Percentiles rank a stretch among this genome's conserved stretches.
These are phyloP conservation scores for Cranoglanis bouderius DNA, from an alignment of 2,113 vertebrate species.

Conservation along the genomic window DNA sequence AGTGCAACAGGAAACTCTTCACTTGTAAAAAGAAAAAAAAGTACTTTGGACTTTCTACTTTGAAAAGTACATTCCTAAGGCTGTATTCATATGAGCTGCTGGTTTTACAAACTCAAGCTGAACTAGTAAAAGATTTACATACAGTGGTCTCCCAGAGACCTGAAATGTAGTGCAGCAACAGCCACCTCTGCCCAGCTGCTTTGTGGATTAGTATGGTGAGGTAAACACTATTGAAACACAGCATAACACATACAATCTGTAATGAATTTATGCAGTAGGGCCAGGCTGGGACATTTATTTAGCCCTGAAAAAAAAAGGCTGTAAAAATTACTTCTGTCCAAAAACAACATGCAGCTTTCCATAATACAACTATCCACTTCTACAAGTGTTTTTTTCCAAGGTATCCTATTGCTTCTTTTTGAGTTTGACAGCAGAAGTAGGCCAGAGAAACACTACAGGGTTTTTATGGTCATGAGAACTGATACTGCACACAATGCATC, in stretches of 20 bases:
- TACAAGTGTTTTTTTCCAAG: background rate
- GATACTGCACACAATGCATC: background rate
- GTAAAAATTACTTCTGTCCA: background rate
- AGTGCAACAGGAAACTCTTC: background rate
- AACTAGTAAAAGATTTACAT: background rate
- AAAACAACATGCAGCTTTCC: background rate
- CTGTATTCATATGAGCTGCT: background rate
- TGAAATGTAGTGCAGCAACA: background rate
- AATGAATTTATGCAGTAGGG: background rate
- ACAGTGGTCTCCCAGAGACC: background rate
- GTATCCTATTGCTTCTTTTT: background rate
- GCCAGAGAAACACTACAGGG: background rate
- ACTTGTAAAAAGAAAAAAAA: background rate
- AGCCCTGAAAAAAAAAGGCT: background rate
- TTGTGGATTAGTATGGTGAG: background rate
- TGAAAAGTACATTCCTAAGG: background rate
- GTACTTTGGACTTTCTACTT: too few species aligned
- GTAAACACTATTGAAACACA: background rate
- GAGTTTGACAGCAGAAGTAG: background rate
- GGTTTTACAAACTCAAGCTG: background rate
- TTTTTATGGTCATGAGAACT: background rate
- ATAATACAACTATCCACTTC: background rate
- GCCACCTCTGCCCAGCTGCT: background rate
- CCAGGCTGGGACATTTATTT: background rate
- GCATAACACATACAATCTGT: background rate